Conservation (phyloP, 2,113 vertebrate genomes). For the Tragelaphus buxtoni region DNA sequence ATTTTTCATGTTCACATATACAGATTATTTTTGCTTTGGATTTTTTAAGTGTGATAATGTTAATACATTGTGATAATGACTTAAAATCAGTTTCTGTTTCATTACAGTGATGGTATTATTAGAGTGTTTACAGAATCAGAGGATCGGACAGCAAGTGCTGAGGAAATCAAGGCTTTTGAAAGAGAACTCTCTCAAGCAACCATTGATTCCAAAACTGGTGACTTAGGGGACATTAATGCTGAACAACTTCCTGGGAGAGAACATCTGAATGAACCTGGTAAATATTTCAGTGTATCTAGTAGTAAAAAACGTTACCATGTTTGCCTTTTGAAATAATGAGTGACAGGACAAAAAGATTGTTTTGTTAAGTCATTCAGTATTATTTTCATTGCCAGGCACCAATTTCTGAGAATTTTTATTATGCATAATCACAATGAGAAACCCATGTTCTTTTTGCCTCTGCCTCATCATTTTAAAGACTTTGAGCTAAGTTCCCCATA, state of each 20-base stretch:
- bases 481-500: background rate
- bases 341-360: background rate
- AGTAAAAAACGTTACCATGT: background rate
- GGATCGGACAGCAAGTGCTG: constrained; percentile 87
- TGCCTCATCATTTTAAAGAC: background rate
- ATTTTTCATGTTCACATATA: background rate
- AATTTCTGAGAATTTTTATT: background rate
- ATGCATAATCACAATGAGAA: background rate
- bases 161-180: constrained; percentile 95
- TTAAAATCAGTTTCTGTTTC: constrained; percentile 48
- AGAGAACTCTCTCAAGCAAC: constrained; percentile 93
- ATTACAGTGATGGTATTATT: constrained; percentile 92
- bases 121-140: constrained; percentile 92
- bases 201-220: constrained; percentile 94
- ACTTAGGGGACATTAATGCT: constrained; percentile 92
- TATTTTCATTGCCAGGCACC: background rate
- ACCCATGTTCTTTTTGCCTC: background rate
- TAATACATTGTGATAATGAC: background rate
- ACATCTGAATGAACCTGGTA: constrained; percentile 93
- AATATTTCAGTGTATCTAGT: background rate
- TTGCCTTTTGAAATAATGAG: background rate
- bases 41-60: background rate
- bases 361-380: background rate
- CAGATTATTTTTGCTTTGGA: constrained; percentile 9
- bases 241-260: constrained; percentile 95